These are phyloP conservation scores for Acanthopleura granulata DNA, from an alignment of 2,888 invertebrate species.

Conservation along the genomic window DNA sequence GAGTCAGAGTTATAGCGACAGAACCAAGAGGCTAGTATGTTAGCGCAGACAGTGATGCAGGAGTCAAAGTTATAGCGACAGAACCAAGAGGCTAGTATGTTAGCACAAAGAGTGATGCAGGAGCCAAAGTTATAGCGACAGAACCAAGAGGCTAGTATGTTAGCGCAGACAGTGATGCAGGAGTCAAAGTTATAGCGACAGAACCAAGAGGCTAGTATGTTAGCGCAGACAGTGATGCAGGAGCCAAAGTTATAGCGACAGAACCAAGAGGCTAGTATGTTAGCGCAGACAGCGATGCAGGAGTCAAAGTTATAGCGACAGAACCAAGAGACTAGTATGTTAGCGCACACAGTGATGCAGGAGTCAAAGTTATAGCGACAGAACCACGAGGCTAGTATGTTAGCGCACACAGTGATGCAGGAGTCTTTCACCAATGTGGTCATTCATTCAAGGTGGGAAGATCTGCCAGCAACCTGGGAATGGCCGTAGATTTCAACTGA, in stretches of 20 bases:
- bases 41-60: not conserved
- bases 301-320: not conserved
- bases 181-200: not conserved
- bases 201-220: not conserved
- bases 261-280: not conserved
- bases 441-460: too few relatives aligned
- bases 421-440: too few relatives aligned
- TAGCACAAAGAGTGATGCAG: not conserved
- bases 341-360: too few relatives aligned
- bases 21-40: not conserved
- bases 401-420: too few relatives aligned
- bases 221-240: not conserved
- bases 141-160: not conserved
- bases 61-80: not conserved
- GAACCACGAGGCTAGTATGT: too few relatives aligned
- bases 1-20: not conserved
- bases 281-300: not conserved
- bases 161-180: not conserved
- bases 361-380: not conserved
- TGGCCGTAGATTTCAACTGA: too few relatives aligned
- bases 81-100: too few relatives aligned
- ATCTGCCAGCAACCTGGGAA: too few relatives aligned
- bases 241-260: not conserved
- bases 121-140: not conserved
- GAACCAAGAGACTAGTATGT: not conserved